phyloP scores from a whole-genome alignment of 2,888 invertebrate genomes.

The Galerucella nymphaeae region DNA sequence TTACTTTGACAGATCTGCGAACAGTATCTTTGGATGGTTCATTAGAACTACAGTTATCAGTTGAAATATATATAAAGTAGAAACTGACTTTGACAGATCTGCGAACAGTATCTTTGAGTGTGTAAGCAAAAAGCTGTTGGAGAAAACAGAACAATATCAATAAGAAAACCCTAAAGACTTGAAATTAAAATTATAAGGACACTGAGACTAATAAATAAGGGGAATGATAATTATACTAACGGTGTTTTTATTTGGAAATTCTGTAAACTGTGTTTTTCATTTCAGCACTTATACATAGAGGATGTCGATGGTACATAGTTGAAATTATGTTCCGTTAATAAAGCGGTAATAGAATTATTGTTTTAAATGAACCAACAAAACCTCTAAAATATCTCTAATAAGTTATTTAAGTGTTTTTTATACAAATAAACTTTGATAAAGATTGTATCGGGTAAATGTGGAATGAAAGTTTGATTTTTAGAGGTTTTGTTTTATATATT shows the following conservation, averaged over 20 bases:
- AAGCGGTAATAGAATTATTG: not conserved
- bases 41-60: no score
- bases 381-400: slow-evolving; percentile 18
- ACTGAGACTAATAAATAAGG: no score
- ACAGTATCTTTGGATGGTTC: no score
- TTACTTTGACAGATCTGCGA: no score
- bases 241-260: not conserved
- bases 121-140: no score
- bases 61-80: no score
- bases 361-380: slow-evolving; percentile 14
- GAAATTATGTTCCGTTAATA: slow-evolving; percentile 12
- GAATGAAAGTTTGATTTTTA: slow-evolving; percentile 28
- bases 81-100: no score
- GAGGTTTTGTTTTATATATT: slow-evolving; percentile 21
- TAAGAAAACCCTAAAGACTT: no score
- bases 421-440: slow-evolving; percentile 15
- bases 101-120: no score
- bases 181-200: no score
- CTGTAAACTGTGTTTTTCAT: not conserved
- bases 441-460: slow-evolving; percentile 27
- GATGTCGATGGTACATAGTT: slow-evolving; percentile 10
- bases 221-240: no score
- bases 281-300: slow-evolving; percentile 23
- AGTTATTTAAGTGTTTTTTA: slow-evolving; percentile 26
- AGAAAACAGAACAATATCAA: no score